phyloP scores from a whole-genome alignment of 2,113 vertebrate species.

The Pongo abelii region DNA sequence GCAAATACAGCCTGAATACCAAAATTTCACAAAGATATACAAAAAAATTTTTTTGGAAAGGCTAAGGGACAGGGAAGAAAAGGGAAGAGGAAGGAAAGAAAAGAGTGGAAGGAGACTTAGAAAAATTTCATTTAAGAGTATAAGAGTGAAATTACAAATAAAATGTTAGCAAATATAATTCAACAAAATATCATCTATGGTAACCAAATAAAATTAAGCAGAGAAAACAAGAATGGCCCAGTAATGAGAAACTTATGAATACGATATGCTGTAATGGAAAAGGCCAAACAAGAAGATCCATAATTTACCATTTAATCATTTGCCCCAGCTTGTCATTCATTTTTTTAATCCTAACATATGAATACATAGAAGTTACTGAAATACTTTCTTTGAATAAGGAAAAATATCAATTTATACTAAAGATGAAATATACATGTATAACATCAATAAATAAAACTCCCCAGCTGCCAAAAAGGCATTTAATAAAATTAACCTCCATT shows the following conservation, averaged over 20 bases:
- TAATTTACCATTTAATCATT: background rate
- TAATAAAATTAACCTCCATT: background rate
- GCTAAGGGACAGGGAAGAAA: background rate
- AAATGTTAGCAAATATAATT: conserved; percentile 34
- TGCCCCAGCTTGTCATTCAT: background rate
- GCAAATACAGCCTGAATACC: background rate
- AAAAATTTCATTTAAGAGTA: background rate
- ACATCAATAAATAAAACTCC: background rate
- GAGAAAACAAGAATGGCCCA: background rate
- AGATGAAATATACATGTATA: background rate
- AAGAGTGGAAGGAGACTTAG: background rate
- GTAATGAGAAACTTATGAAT: background rate
- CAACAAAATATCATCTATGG: background rate
- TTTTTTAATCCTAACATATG: background rate
- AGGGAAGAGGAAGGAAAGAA: background rate
- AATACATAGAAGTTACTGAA: background rate
- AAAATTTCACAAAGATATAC: conserved; percentile 6
- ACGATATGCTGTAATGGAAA: background rate
- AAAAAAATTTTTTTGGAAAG: background rate
- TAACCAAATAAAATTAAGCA: background rate
- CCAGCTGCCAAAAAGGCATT: background rate
- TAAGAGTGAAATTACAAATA: background rate
- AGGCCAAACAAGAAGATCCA: background rate
- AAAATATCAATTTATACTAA: background rate
- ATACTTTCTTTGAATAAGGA: background rate